Conservation (phyloP, 2,888 invertebrate genomes). For the Rhaphigaster nebulosa region DNA sequence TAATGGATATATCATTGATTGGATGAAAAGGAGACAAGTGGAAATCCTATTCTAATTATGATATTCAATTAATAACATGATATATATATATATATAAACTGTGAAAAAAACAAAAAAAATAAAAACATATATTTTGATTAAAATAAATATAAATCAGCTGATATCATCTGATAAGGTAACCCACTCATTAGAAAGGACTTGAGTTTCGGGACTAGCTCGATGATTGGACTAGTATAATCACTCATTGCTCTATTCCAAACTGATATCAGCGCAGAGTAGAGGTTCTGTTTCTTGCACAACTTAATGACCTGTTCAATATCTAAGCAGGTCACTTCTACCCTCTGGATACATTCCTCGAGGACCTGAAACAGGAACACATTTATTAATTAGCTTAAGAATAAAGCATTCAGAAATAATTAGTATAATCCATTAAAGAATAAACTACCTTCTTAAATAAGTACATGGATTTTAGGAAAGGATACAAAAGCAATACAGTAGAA, state of each 20-base stretch:
- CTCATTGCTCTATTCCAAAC: conserved; percentile 82
- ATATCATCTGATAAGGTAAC: background rate
- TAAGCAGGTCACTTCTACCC: conserved; percentile 80
- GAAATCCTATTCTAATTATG: background rate
- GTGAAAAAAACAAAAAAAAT: no score
- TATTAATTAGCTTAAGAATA: background rate
- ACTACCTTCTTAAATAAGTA: no score
- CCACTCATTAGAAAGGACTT: conserved; percentile 61
- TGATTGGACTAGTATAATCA: conserved; percentile 82
- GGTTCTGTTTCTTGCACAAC: conserved; percentile 74
- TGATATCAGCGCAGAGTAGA: conserved; percentile 79
- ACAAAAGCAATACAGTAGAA: background rate
- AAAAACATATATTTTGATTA: no score
- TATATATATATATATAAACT: no score
- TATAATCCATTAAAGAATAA: no score
- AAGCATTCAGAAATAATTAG: no score
- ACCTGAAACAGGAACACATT: conserved; percentile 69
- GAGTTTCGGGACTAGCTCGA: conserved; percentile 74
- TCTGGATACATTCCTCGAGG: conserved; percentile 80
- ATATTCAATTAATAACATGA: no score
- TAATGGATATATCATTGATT: background rate
- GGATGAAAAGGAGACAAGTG: background rate
- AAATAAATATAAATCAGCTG: background rate
- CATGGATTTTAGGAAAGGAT: background rate
- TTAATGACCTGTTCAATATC: conserved; percentile 82